Conservation (phyloP, 2,797 vertebrate genomes). For the Hydrolagus colliei region DNA sequence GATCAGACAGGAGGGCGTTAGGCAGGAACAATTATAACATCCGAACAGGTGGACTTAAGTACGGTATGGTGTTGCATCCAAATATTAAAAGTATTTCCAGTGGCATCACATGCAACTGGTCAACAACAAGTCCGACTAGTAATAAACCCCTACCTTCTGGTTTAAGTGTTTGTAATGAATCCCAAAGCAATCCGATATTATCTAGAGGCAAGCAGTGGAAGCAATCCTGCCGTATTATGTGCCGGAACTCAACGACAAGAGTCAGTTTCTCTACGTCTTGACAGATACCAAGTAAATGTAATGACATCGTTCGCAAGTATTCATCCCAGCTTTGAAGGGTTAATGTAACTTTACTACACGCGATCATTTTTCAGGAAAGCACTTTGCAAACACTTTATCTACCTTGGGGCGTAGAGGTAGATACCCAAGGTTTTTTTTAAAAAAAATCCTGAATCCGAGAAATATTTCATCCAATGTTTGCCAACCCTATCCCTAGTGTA, state of each 20-base stretch:
- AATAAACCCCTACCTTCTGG: too few species aligned
- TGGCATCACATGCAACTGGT: neutral
- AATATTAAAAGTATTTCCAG: conserved; percentile 5
- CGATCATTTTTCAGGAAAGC: neutral
- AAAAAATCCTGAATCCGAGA: neutral
- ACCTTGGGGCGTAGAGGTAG: too few species aligned
- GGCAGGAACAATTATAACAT: too few species aligned
- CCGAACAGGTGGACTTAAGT: neutral
- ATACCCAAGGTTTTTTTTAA: too few species aligned
- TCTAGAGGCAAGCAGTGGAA: neutral
- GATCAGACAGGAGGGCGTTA: too few species aligned
- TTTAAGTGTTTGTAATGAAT: neutral
- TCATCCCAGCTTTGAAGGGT: neutral
- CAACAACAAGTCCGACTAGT: neutral
- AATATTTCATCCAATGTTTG: neutral
- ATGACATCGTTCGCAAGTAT: neutral
- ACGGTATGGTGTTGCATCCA: neutral
- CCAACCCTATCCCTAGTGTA: neutral
- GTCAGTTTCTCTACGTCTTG: neutral
- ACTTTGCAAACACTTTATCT: neutral
- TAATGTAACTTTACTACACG: neutral
- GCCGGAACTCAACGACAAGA: neutral
- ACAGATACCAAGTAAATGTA: neutral
- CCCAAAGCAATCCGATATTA: neutral
- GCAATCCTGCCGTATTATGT: neutral